A percentile compares a stretch with the other conserved stretches of the same genome.
phyloP scores from a whole-genome alignment of 2,797 vertebrate genomes.

The Taenioides sp. region DNA sequence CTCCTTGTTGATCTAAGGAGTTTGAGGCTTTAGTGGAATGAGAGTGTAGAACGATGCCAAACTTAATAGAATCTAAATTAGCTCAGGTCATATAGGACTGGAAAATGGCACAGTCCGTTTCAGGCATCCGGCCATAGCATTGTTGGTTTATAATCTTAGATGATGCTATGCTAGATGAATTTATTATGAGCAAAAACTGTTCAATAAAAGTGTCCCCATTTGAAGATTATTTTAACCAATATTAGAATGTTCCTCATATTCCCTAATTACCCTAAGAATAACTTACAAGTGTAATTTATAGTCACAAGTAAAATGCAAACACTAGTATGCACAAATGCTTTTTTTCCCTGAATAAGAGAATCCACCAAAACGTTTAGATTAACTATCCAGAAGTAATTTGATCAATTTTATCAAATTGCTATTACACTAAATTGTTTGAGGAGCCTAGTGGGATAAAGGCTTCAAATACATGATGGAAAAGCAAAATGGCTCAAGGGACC shows the following conservation, averaged over 20 bases:
- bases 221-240: conserved; percentile 12
- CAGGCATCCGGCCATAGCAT: conserved; percentile 48
- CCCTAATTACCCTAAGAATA: neutral
- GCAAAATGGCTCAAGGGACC: conserved; percentile 46
- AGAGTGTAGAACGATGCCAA: conserved; percentile 59
- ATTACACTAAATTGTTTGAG: conserved; percentile 55
- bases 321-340: conserved; percentile 49
- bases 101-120: conserved; percentile 43
- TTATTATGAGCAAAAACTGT: conserved; percentile 27
- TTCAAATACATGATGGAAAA: conserved; percentile 32
- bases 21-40: conserved; percentile 23
- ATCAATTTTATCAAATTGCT: conserved; percentile 58
- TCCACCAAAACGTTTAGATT: conserved; percentile 44
- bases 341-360: conserved; percentile 48
- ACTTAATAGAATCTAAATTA: conserved; percentile 58
- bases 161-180: conserved; percentile 27
- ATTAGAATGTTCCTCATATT: conserved; percentile 16
- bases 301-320: conserved; percentile 18
- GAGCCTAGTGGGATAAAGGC: conserved; percentile 61
- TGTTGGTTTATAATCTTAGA: conserved; percentile 34
- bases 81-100: conserved; percentile 61
- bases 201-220: conserved; percentile 19
- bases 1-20: conserved; percentile 39
- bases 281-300: neutral
- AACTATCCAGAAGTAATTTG: conserved; percentile 37